Evolutionary conservation across 2,888 invertebrate genomes (phyloP), one percentile per base, ranked within the genome.

Genomic region (Papilio elwesi): DNA sequence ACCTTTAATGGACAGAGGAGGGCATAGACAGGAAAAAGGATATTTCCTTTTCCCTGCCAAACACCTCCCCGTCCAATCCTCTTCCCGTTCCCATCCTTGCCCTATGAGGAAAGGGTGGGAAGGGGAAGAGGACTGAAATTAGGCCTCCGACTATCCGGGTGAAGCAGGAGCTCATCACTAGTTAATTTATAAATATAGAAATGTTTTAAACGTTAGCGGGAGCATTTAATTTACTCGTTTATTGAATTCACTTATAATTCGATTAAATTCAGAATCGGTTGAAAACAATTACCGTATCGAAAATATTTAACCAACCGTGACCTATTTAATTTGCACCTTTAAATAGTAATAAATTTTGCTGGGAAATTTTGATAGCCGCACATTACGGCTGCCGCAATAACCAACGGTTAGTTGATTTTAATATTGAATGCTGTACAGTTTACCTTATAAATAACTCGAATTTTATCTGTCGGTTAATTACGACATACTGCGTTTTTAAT

Each of bases 291-390:
- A 63, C 55, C 53, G 72, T 63, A 68, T 55, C 16, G 72, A 64
- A 72, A 72, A 68, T 53, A 68, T 68, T 72, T 72, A 72, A 64
- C 68, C 68, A 72, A 26, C 72, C 68, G 68, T 68, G 68, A 72
- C 68, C 64, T 64, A 64, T 72, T 68, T 48, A 72, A 72, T 68
- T 68, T 64, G 55, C 64, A 72, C 72, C 68, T 72, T 67, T 64
- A 57, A 68, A 68, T 64, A 72, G 64, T 64, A 68, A 72, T 72
- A 43, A 49, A 72, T 68, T 72, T 68, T 64, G 64, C 64, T 63
- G 49, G 55, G 15, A 55, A 63, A 57, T 68, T 72, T 68, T 57
- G 55, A 68, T 64, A 57, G 49, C 63, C 68, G 64, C 72, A 68
- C 43, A 68, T 68, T 64, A 55, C 36, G 47, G 64, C 15, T 55